Percentiles rank a stretch among this genome's conserved stretches.
Evolutionary conservation across 2,888 invertebrate species (phyloP).

Genomic region (Melitaea athalia): DNA sequence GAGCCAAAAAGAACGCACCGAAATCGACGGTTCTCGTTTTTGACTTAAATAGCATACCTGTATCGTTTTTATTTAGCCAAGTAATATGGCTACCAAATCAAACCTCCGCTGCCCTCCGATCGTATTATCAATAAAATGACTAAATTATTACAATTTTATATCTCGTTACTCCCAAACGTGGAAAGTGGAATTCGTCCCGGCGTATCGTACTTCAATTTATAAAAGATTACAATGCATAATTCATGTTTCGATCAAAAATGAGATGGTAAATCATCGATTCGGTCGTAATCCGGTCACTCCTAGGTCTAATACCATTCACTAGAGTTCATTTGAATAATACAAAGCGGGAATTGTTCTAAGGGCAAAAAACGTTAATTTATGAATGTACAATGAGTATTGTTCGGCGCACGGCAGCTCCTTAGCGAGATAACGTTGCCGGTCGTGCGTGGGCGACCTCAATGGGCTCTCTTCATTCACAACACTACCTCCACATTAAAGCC

Average conservation of each 20-base stretch:
- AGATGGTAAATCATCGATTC: constrained; percentile 43
- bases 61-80: constrained; percentile 61
- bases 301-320: constrained; percentile 53
- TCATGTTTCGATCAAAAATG: constrained; percentile 42
- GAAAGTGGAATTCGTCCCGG: neutral
- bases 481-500: constrained; percentile 77
- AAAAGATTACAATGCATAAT: constrained; percentile 40
- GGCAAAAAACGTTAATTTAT: constrained; percentile 57
- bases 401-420: constrained; percentile 49
- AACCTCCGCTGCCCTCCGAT: constrained; percentile 13
- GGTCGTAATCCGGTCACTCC: constrained; percentile 49
- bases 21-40: constrained; percentile 68
- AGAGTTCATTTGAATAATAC: constrained; percentile 63
- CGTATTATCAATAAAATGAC: constrained; percentile 14
- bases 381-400: constrained; percentile 62
- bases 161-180: neutral
- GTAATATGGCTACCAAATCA: constrained; percentile 54
- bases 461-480: constrained; percentile 81
- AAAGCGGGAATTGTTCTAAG: constrained; percentile 54
- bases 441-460: constrained; percentile 79
- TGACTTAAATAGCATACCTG: constrained; percentile 68
- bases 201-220: constrained; percentile 15
- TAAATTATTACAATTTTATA: constrained; percentile 1
- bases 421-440: constrained; percentile 54
- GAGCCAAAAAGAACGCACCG: constrained; percentile 70